These are phyloP conservation scores for Coelinius sp. DNA, from an alignment of 2,888 invertebrate genomes.

Conservation along the genomic window DNA sequence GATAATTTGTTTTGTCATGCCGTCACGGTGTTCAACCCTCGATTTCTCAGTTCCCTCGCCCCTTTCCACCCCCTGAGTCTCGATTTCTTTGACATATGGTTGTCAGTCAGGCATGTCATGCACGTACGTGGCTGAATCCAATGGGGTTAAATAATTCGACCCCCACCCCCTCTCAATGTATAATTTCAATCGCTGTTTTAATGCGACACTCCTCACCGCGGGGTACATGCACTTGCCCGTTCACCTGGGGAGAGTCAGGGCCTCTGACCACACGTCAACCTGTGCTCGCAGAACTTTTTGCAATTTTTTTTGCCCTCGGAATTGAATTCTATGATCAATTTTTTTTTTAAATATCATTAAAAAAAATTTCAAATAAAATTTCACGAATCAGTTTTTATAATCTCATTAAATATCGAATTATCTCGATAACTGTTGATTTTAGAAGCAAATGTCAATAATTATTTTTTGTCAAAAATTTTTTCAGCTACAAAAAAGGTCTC, in stretches of 20 bases:
- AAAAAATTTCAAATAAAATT: no score
- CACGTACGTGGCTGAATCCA: conserved; percentile 43
- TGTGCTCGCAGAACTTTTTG: not conserved
- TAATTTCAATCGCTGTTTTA: conserved; percentile 53
- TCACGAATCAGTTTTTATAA: no score
- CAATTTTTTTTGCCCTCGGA: not conserved
- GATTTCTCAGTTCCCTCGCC: conserved; percentile 41
- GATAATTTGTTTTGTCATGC: conserved; percentile 41
- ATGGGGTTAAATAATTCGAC: conserved; percentile 63
- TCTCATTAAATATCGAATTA: no score
- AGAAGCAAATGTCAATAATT: no score
- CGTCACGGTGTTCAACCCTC: conserved; percentile 40
- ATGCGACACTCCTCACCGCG: conserved; percentile 31
- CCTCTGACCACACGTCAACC: conserved; percentile 14
- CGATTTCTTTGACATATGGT: conserved; percentile 46
- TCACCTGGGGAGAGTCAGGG: not conserved
- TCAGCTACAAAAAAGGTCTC: not conserved
- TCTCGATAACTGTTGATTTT: no score
- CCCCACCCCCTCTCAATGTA: conserved; percentile 28
- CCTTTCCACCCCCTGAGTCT: conserved; percentile 22
- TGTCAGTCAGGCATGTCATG: conserved; percentile 39
- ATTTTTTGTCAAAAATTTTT: no score
- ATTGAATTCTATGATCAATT: not conserved
- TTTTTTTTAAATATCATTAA: no score
- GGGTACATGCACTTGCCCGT: conserved; percentile 8